These are phyloP conservation scores for Furnarius figulus DNA, from an alignment of 2,113 vertebrate genomes.

Conservation along the genomic window DNA sequence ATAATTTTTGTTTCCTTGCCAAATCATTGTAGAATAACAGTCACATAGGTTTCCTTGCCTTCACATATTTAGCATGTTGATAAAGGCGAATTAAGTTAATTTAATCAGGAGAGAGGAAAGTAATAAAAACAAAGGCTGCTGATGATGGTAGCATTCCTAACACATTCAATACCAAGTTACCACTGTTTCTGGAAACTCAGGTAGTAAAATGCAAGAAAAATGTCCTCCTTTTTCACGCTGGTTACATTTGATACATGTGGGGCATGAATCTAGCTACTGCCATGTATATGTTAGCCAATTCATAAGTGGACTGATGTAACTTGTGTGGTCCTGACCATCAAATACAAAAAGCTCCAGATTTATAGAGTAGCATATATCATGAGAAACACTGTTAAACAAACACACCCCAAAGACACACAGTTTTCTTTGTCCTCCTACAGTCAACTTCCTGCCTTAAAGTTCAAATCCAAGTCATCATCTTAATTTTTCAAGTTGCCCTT, in stretches of 20 bases:
- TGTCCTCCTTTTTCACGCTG: background rate
- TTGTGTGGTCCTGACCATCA: conserved; percentile 1
- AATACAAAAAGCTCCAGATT: background rate
- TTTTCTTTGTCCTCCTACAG: background rate
- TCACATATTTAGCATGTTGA: background rate
- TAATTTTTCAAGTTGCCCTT: background rate
- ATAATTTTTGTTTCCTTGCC: background rate
- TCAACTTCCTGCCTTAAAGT: conserved; percentile 1
- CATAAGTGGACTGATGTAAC: background rate
- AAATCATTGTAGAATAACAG: background rate
- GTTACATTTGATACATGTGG: background rate
- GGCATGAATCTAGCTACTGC: background rate
- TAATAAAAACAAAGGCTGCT: background rate
- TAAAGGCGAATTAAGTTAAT: background rate
- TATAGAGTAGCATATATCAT: background rate
- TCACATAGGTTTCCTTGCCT: background rate
- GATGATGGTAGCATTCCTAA: background rate
- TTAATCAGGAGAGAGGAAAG: background rate
- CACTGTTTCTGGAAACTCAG: background rate
- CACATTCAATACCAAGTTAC: background rate
- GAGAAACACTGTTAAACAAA: background rate
- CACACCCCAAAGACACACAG: conserved; percentile 2
- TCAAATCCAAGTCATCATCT: background rate
- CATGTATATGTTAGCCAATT: background rate
- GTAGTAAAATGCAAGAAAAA: background rate